These are phyloP conservation scores for Paedocypris sp. DNA, from an alignment of 2,113 vertebrate species.

Conservation along the genomic window DNA sequence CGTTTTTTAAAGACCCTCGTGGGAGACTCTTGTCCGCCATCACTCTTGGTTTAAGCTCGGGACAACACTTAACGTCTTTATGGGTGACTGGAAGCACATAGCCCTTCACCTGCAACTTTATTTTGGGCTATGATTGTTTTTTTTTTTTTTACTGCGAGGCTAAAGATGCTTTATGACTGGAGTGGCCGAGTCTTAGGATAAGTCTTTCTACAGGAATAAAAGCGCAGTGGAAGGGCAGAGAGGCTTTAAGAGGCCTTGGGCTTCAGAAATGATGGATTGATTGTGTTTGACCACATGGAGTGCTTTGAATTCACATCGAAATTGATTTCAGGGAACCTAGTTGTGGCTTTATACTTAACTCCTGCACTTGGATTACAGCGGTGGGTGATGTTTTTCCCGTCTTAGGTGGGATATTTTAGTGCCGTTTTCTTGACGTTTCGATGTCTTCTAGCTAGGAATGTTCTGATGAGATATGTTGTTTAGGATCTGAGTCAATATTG, in stretches of 20 bases:
- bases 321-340: slow-evolving; percentile 7
- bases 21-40: neutral
- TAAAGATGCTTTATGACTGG: slow-evolving; percentile 54
- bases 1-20: neutral
- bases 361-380: neutral
- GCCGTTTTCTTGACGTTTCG: too few relatives aligned
- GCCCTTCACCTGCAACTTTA: neutral
- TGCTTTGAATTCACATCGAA: slow-evolving; percentile 10
- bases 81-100: slow-evolving; percentile 38
- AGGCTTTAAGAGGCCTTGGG: slow-evolving; percentile 17
- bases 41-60: slow-evolving; percentile 32
- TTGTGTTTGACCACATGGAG: slow-evolving; percentile 25
- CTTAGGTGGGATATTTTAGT: too few relatives aligned
- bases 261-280: slow-evolving; percentile 28
- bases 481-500: too few relatives aligned
- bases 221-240: neutral
- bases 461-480: too few relatives aligned
- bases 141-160: slow-evolving; percentile 40
- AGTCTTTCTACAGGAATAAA: slow-evolving; percentile 33
- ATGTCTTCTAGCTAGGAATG: neutral
- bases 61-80: slow-evolving; percentile 53
- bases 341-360: neutral
- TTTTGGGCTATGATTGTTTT: too few relatives aligned
- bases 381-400: too few relatives aligned
- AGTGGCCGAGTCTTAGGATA: slow-evolving; percentile 54